Conservation (phyloP, 2,797 vertebrate genomes). For the Sparus aurata region DNA sequence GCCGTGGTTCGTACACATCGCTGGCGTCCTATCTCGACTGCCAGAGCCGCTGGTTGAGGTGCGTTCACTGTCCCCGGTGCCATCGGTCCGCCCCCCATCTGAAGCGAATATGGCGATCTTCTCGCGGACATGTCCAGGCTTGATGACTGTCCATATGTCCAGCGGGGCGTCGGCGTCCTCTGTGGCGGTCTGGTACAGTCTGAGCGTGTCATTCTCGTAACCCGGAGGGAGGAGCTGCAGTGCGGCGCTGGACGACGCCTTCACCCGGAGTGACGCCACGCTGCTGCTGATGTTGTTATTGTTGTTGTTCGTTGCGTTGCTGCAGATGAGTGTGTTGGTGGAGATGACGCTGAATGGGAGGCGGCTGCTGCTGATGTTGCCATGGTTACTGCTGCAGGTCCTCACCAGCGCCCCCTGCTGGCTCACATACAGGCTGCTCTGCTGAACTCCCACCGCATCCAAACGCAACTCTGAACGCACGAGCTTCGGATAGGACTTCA, state of each 20-base stretch:
- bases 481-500: constrained; percentile 90
- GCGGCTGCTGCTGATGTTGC: constrained; percentile 63
- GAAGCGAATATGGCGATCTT: constrained; percentile 96
- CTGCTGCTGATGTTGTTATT: neutral
- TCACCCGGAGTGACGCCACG: constrained; percentile 22
- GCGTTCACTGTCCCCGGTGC: rapidly evolving
- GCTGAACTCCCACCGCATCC: constrained; percentile 77
- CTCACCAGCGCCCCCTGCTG: constrained; percentile 65
- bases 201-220: constrained; percentile 65
- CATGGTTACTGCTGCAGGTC: constrained; percentile 74
- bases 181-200: constrained; percentile 31
- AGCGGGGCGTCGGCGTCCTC: constrained; percentile 85
- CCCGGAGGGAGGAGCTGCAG: constrained; percentile 31
- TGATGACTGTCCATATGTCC: constrained; percentile 95
- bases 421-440: constrained; percentile 46
- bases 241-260: neutral
- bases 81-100: constrained; percentile 49
- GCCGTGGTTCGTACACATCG: neutral
- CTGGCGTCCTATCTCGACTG: neutral
- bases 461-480: constrained; percentile 86
- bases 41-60: neutral
- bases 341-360: constrained; percentile 87
- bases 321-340: constrained; percentile 86
- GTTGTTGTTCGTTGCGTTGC: constrained; percentile 10
- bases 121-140: constrained; percentile 96